phyloP scores from a whole-genome alignment of 2,797 vertebrate species.

The Vultur gryphus region DNA sequence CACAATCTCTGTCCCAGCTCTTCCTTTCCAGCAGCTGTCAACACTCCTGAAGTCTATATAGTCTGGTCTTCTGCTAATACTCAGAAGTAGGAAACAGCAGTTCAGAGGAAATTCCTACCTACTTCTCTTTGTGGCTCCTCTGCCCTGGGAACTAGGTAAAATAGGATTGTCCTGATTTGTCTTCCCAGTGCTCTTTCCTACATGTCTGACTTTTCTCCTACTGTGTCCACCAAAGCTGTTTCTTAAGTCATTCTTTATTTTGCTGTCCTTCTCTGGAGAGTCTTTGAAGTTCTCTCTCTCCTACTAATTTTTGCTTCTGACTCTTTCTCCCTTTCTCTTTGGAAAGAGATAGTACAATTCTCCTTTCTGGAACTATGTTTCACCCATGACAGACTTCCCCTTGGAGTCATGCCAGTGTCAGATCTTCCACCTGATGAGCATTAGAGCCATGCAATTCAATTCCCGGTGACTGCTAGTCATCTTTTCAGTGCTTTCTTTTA shows the following conservation, averaged over 20 bases:
- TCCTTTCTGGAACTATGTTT: background rate
- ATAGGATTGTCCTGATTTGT: background rate
- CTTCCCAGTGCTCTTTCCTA: background rate
- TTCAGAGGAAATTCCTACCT: background rate
- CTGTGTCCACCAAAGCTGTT: background rate
- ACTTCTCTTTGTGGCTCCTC: background rate
- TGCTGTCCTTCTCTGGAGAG: background rate
- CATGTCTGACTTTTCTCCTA: background rate
- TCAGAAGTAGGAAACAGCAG: background rate
- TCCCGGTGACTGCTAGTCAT: background rate
- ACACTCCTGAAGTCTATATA: background rate
- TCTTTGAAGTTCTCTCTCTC: background rate
- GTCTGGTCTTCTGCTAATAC: background rate
- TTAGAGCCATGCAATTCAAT: background rate
- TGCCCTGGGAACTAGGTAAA: background rate
- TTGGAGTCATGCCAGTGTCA: background rate
- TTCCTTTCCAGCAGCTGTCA: background rate
- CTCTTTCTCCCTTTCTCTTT: background rate
- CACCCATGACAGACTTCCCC: background rate
- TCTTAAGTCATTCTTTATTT: background rate
- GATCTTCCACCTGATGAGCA: background rate
- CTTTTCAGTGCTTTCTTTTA: background rate
- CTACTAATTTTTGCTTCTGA: background rate
- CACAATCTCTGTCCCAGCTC: background rate
- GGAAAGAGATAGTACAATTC: background rate